Conservation (phyloP, 2,797 vertebrate species). For the Phaenicophaeus curvirostris region DNA sequence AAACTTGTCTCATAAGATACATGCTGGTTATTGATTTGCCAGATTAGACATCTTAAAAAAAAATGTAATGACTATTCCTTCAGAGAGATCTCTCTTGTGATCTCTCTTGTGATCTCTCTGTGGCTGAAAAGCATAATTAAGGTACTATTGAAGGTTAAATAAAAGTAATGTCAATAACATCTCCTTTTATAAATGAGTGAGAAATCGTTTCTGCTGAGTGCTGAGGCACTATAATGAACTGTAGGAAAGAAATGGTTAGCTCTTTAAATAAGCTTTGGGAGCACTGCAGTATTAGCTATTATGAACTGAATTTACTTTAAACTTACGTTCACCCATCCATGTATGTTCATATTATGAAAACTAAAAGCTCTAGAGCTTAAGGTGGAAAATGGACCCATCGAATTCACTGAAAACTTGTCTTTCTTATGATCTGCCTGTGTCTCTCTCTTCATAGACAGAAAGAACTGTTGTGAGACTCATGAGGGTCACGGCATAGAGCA, state of each 20-base stretch:
- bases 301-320: background rate
- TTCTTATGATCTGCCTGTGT: background rate
- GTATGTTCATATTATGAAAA: background rate
- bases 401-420: background rate
- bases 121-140: background rate
- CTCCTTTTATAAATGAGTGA: background rate
- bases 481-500: background rate
- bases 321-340: background rate
- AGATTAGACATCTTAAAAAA: background rate
- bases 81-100: background rate
- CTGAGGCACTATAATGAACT: background rate
- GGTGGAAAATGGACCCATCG: background rate
- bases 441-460: background rate
- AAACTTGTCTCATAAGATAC: background rate
- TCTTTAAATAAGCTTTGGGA: slow-evolving; percentile 25
- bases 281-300: background rate
- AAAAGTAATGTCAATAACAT: slow-evolving; percentile 1
- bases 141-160: slow-evolving; percentile 8
- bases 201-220: slow-evolving; percentile 10
- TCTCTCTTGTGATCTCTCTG: background rate
- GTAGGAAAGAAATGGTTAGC: background rate
- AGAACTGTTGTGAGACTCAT: background rate
- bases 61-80: background rate
- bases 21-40: background rate
- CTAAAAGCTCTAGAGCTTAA: background rate